Conservation (phyloP, 2,797 vertebrate species). For the Melanitta fusca region DNA sequence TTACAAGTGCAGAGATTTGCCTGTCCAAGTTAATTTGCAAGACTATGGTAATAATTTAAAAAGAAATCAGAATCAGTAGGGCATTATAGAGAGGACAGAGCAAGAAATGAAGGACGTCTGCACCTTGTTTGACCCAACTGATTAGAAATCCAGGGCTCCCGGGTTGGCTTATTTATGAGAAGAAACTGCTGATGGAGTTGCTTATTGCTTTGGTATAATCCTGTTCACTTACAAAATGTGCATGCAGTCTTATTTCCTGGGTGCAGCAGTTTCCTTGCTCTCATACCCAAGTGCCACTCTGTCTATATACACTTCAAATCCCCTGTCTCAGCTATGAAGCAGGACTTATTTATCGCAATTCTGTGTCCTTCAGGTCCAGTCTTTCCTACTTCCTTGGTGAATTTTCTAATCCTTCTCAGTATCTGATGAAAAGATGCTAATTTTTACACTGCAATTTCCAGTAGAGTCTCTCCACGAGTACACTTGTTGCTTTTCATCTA, state of each 20-base stretch:
- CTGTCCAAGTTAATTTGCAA: neutral
- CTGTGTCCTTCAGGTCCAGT: neutral
- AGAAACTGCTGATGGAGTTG: neutral
- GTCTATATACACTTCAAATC: neutral
- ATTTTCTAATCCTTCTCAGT: neutral
- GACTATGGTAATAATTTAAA: neutral
- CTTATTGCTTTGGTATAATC: neutral
- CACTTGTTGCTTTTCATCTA: neutral
- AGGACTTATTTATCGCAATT: neutral
- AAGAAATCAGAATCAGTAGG: neutral
- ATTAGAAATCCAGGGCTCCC: neutral
- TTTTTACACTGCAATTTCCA: neutral
- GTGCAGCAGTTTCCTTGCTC: neutral
- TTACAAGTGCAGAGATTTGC: neutral
- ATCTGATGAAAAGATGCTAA: neutral
- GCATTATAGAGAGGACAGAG: neutral
- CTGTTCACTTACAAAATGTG: neutral
- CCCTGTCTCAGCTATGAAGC: neutral
- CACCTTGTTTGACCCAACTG: neutral
- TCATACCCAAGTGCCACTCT: neutral
- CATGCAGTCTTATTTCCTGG: neutral
- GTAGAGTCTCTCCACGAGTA: neutral
- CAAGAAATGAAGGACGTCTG: neutral
- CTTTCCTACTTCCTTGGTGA: neutral
- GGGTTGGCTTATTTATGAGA: neutral